A percentile compares a stretch with the other conserved stretches of the same genome.
phyloP scores from a whole-genome alignment of 1,140 invertebrate species.

The Homalodisca vitripennis region DNA sequence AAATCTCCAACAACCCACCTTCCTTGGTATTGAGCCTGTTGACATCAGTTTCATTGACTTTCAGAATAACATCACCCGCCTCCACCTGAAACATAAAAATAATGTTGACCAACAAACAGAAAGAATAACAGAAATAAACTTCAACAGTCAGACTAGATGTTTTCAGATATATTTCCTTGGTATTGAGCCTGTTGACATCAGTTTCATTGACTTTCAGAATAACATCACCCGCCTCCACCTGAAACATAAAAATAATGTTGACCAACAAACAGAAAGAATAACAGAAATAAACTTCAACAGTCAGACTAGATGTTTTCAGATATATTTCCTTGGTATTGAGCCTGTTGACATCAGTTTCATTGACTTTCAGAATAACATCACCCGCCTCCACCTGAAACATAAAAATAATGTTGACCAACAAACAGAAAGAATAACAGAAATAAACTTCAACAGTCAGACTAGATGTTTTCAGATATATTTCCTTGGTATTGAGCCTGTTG shows the following conservation, averaged over 20 bases:
- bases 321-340: conserved; percentile 90
- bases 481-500: conserved; percentile 84
- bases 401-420: too few relatives aligned
- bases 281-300: too few relatives aligned
- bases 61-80: conserved; percentile 88
- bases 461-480: too few relatives aligned
- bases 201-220: conserved; percentile 91
- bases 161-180: too few relatives aligned
- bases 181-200: conserved; percentile 85
- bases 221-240: conserved; percentile 90
- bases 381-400: conserved; percentile 87
- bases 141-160: too few relatives aligned
- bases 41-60: conserved; percentile 90
- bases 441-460: too few relatives aligned
- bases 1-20: conserved; percentile 65
- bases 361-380: conserved; percentile 90
- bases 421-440: too few relatives aligned
- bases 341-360: conserved; percentile 86
- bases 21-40: conserved; percentile 88
- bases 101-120: too few relatives aligned
- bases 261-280: too few relatives aligned
- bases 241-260: too few relatives aligned
- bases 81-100: conserved; percentile 87
- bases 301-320: too few relatives aligned
- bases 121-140: too few relatives aligned